Conservation (phyloP, 2,113 vertebrate genomes). For the Rhizomys pruinosus region DNA sequence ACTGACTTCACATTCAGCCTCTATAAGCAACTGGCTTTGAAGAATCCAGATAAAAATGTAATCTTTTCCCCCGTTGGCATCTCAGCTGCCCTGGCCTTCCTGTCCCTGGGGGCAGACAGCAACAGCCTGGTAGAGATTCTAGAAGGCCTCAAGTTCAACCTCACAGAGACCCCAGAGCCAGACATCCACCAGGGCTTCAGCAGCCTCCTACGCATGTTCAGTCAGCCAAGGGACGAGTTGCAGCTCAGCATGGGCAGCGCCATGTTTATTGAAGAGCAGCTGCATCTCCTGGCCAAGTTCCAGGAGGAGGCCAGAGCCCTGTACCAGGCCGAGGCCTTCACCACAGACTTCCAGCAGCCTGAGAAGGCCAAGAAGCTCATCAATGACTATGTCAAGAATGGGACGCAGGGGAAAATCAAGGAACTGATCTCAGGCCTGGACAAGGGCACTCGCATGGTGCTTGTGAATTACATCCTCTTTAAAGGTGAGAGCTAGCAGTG, state of each 20-base stretch:
- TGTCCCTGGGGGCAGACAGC: slow-evolving; percentile 84
- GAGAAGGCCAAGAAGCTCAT: slow-evolving; percentile 78
- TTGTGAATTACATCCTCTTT: slow-evolving; percentile 89
- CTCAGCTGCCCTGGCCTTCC: slow-evolving; percentile 84
- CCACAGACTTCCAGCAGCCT: slow-evolving; percentile 81
- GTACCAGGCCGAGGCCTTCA: slow-evolving; percentile 79
- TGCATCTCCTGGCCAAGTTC: slow-evolving; percentile 78
- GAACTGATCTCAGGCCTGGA: slow-evolving; percentile 82
- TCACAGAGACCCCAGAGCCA: background rate
- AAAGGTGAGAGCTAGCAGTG: slow-evolving; percentile 80
- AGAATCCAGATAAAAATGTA: slow-evolving; percentile 78
- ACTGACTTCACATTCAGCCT: slow-evolving; percentile 41
- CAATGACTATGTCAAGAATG: slow-evolving; percentile 84
- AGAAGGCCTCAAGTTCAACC: slow-evolving; percentile 84
- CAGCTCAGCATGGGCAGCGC: slow-evolving; percentile 80
- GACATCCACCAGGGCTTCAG: slow-evolving; percentile 84
- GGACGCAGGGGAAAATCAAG: slow-evolving; percentile 86
- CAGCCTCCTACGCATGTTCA: slow-evolving; percentile 82
- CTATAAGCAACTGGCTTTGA: slow-evolving; percentile 6
- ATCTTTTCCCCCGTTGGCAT: slow-evolving; percentile 88
- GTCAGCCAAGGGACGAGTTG: slow-evolving; percentile 55
- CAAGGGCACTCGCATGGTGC: slow-evolving; percentile 77
- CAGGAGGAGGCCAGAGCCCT: slow-evolving; percentile 61
- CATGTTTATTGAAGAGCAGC: slow-evolving; percentile 77
- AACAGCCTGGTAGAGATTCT: slow-evolving; percentile 86